Base-by-base conservation (phyloP, 2,797 vertebrate genomes). In the Labroides dimidiatus region DNA sequence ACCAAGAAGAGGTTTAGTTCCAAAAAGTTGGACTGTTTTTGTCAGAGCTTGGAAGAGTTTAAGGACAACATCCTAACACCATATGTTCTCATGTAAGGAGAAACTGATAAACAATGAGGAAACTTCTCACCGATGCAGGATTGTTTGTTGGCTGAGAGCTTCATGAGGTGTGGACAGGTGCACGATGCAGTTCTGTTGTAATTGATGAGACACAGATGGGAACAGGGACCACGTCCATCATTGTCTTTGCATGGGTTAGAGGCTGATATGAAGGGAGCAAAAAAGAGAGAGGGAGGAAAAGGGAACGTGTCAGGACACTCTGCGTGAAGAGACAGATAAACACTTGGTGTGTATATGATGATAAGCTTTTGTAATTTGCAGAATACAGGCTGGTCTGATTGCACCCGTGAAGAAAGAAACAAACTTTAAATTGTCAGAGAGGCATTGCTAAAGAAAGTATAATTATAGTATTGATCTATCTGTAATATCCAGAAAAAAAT, bases 191-290 rank as follows among this genome's bases (percentile, higher is more conserved):
- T 96, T 78, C 93, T 93, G 81, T 98, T 97, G 87, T 97, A 96
- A 93, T 85, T 95, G 92, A 99, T 97, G 89, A 99, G 96, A 72
- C 98, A 99, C 93, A 99, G 94, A 91, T 99, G 97, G 17, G 98
- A 99, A 82, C 98, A 99, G 2, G 96, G 96, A 17, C 98, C 98
- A 81, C 89, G 95, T 84, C 97, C 97, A 10, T 93, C 91, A 69
- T 98, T 97, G 63, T 90, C 94, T 67, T 95, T 94, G 20, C 98
- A 99, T 0, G 98, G 98, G 91, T 98, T 99, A 30, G 95, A 90
- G 71, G 95, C 98, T 99, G 87, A 77, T 15, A 41, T 60, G 39
- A 56, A 48, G 69, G 33, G 14, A 67, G 20, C 15, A 15, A 39
- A 48, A 12, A 53, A 1, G 8, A n/a, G n/a, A n/a, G 30, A 33